Evolutionary conservation across 2,797 vertebrate genomes (phyloP).

Genomic region (Microchirus variegatus): DNA sequence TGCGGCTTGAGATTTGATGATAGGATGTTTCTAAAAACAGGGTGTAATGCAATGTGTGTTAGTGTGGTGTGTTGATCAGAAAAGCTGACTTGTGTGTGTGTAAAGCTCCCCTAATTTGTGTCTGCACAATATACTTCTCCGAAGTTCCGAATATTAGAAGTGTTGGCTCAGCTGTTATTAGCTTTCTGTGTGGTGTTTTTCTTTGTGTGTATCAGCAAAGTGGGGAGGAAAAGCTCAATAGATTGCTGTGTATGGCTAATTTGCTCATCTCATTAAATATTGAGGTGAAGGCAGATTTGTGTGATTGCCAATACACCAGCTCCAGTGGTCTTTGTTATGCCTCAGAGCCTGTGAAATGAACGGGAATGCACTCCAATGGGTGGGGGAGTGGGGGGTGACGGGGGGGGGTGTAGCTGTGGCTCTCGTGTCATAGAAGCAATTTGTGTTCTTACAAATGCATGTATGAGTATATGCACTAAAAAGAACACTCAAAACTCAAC

Average conservation of each 20-base stretch:
- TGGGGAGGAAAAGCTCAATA: slow-evolving; percentile 72
- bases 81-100: no score
- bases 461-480: slow-evolving; percentile 16
- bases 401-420: no score
- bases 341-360: slow-evolving; percentile 61
- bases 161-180: slow-evolving; percentile 65
- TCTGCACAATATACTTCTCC: slow-evolving; percentile 25
- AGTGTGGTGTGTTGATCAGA: background rate
- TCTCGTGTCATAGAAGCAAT: slow-evolving; percentile 40
- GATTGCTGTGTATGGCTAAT: slow-evolving; percentile 81
- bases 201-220: slow-evolving; percentile 59
- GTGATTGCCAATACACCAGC: slow-evolving; percentile 77
- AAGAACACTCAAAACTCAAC: slow-evolving; percentile 14
- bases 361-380: slow-evolving; percentile 27
- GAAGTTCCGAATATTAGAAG: slow-evolving; percentile 31
- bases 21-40: background rate
- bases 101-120: background rate
- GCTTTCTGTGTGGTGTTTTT: slow-evolving; percentile 50
- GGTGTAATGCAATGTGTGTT: background rate
- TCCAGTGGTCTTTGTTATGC: slow-evolving; percentile 71
- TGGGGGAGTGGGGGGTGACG: no score
- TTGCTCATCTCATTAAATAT: slow-evolving; percentile 84
- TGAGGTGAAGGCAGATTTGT: slow-evolving; percentile 80
- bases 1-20: background rate
- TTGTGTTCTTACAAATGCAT: slow-evolving; percentile 26